Percentiles rank a stretch among this genome's conserved stretches.
These are phyloP conservation scores for Pterocles burchelli DNA, from an alignment of 2,113 vertebrate genomes.

Conservation along the genomic window DNA sequence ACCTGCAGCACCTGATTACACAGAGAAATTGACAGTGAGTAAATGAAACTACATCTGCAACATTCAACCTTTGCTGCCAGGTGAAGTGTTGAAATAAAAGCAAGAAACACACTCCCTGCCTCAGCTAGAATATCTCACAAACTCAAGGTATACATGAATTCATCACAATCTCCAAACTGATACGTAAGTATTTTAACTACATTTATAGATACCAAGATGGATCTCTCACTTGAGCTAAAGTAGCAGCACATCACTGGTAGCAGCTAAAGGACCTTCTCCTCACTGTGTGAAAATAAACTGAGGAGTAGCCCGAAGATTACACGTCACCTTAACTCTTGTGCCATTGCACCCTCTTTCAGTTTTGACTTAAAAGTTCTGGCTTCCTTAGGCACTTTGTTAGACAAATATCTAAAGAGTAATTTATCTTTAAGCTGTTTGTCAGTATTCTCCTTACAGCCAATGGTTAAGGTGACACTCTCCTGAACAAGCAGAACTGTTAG, in stretches of 20 bases:
- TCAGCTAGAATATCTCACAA: not conserved
- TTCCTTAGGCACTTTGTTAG: not conserved
- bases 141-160: not conserved
- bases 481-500: not conserved
- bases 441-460: not conserved
- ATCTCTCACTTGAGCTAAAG: not conserved
- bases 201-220: not conserved
- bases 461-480: not conserved
- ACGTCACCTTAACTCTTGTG: not conserved
- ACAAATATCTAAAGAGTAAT: not conserved
- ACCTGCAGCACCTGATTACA: not conserved
- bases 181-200: not conserved
- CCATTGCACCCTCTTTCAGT: not conserved
- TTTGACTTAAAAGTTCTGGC: not conserved
- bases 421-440: not conserved
- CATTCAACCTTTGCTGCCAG: not conserved
- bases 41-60: not conserved
- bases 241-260: not conserved
- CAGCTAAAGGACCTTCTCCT: not conserved
- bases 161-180: not conserved
- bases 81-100: not conserved
- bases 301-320: not conserved
- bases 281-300: not conserved
- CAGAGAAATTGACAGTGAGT: not conserved
- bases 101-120: not conserved